Evolutionary conservation across 1,140 invertebrate species (phyloP).

Genomic region (Trigoniulus corallinus): DNA sequence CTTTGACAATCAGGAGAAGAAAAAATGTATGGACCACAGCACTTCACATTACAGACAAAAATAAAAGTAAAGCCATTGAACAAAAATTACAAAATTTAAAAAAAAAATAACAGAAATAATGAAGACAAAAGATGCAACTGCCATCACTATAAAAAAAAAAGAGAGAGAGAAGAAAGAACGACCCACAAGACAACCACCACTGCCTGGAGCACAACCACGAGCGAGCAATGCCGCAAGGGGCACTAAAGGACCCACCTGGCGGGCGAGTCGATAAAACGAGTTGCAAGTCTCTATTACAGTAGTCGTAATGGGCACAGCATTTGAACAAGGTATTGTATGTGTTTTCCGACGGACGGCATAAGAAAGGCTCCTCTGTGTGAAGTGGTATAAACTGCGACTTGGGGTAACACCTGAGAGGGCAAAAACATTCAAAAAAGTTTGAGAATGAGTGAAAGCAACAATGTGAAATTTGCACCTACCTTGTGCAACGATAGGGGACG

Average conservation of each 20-base stretch:
- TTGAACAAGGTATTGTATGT: slow-evolving; percentile 7
- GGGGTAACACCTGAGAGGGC: slow-evolving; percentile 31
- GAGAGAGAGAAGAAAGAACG: not conserved
- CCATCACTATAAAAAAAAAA: not conserved
- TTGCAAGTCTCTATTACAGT: slow-evolving; percentile 17
- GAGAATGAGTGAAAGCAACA: slow-evolving; percentile 6
- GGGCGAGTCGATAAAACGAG: slow-evolving; percentile 9
- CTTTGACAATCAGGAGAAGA: too few species aligned
- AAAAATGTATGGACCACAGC: too few species aligned
- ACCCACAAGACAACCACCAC: not conserved
- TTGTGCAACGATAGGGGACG: slow-evolving; percentile 16
- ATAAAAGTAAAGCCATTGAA: too few species aligned
- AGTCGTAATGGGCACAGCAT: slow-evolving; percentile 18
- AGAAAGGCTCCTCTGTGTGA: slow-evolving; percentile 29
- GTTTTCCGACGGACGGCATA: slow-evolving; percentile 27
- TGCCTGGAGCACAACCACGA: not conserved
- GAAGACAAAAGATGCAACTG: not conserved
- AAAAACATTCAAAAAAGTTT: not conserved
- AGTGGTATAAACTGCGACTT: slow-evolving; percentile 32
- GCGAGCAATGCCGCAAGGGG: not conserved
- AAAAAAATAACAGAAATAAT: too few species aligned
- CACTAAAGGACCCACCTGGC: slow-evolving; percentile 12
- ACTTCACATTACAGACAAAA: too few species aligned
- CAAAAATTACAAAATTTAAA: too few species aligned
- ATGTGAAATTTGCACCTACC: slow-evolving; percentile 17